Percentiles rank a stretch among this genome's conserved stretches.
Conservation (phyloP, 1,140 invertebrate species). For the Drosophila truncata region DNA sequence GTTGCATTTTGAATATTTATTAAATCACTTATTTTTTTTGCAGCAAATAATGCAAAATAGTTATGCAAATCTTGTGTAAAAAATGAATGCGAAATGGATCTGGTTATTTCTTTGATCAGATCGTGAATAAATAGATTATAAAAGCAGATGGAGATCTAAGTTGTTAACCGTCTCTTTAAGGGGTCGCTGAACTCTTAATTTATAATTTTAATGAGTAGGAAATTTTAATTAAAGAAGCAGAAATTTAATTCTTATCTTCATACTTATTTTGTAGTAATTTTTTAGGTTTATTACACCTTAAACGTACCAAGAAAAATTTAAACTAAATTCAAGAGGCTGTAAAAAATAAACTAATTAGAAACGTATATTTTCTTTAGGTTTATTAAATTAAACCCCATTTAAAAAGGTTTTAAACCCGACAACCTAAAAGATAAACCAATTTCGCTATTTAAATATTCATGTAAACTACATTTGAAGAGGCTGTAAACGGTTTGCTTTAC, state of each 20-base stretch:
- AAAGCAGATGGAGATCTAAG: background rate
- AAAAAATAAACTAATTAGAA: background rate
- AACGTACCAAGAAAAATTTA: background rate
- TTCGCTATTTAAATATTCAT: background rate
- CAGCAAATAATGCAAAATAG: slow-evolving; percentile 36
- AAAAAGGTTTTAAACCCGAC: background rate
- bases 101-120: background rate
- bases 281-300: background rate
- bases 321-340: background rate
- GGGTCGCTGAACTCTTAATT: slow-evolving; percentile 18
- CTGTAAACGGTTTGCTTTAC: background rate
- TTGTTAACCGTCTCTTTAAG: background rate
- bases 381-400: background rate
- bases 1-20: slow-evolving; percentile 48
- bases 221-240: background rate
- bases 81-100: slow-evolving; percentile 19
- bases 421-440: background rate
- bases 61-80: slow-evolving; percentile 44
- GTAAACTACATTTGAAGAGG: background rate
- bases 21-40: slow-evolving; percentile 35
- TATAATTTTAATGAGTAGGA: background rate
- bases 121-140: slow-evolving; percentile 10
- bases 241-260: no score
- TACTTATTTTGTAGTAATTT: background rate
- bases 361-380: background rate